Evolutionary conservation across 2,797 vertebrate genomes (phyloP), one percentile per base, ranked within the genome.

Genomic region (Urosaurus nigricauda): DNA sequence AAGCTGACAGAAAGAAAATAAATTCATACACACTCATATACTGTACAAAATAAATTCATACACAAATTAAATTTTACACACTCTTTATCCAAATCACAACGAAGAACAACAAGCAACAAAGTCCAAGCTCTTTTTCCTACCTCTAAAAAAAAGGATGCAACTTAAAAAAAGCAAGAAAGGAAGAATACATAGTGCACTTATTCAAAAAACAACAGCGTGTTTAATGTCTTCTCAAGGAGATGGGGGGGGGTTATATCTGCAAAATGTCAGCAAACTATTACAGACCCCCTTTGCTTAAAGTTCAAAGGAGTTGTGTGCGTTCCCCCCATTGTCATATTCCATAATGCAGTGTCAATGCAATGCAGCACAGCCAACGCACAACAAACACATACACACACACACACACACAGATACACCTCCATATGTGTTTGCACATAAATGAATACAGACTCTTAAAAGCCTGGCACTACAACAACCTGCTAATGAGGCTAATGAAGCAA

Each of bases 401-500:
- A 65, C 37, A 35, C 5, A 51, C 47, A 51, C 47, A 51, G 4
- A 51, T 8, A 29, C 79, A 32, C 35, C 47, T 77, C 43, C 24
- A 83, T 86, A 74, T 43, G 63, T 85, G 58, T 89, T n/a, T 74
- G 40, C 70, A 82, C 82, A 79, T 82, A 77, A 89, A 89, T 86
- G 65, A 82, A 86, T 56, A 53, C 56, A n/a, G 79, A 16, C n/a
- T 81, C 73, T 86, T 82, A 37, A 56, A 81, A 86, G 75, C 78
- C 84, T n/a, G n/a, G 60, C 88, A 83, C 51, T 58, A 75, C 70
- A 56, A 79, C 88, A 82, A 89, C 71, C 84, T n/a, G 71, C 84
- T 86, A 86, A 84, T 58, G 87, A 89, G 68, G 37, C 87, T 89
- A 89, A 89, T 86, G 88, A 82, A 89, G 84, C 43, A 68, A 85